Percentiles rank a stretch among this genome's conserved stretches.
Conservation (phyloP, 2,113 vertebrate genomes). For the Tonatia bakeri region DNA sequence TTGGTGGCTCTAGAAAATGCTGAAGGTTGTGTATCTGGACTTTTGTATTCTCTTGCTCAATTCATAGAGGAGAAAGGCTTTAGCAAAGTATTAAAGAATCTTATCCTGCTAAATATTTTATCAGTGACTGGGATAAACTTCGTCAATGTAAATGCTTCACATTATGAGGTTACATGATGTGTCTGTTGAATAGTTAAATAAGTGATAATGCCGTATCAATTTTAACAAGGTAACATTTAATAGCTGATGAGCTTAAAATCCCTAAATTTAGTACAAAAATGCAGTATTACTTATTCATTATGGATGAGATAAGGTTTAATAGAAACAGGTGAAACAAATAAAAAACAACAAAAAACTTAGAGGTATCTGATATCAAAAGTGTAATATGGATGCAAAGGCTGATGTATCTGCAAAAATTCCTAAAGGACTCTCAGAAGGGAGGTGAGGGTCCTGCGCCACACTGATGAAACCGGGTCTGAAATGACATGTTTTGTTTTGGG, state of each 20-base stretch:
- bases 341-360: neutral
- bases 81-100: neutral
- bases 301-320: neutral
- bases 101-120: slow-evolving; percentile 29
- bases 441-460: accelerated
- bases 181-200: slow-evolving; percentile 36
- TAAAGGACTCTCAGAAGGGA: neutral
- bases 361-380: neutral
- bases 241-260: slow-evolving; percentile 16
- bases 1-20: neutral
- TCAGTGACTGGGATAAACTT: slow-evolving; percentile 13
- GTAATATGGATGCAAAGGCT: neutral
- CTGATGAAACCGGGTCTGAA: neutral
- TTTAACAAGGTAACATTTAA: slow-evolving; percentile 24
- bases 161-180: neutral
- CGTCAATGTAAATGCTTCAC: neutral
- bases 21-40: neutral
- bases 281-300: neutral
- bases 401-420: neutral
- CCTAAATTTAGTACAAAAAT: neutral
- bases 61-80: neutral
- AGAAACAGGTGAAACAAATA: neutral
- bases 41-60: neutral
- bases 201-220: neutral
- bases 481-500: neutral